Evolutionary conservation across 53 echinoderm and acorn worm genomes (phyloP), one percentile per base, ranked within the genome.

Genomic region (Paracentrotus lividus): DNA sequence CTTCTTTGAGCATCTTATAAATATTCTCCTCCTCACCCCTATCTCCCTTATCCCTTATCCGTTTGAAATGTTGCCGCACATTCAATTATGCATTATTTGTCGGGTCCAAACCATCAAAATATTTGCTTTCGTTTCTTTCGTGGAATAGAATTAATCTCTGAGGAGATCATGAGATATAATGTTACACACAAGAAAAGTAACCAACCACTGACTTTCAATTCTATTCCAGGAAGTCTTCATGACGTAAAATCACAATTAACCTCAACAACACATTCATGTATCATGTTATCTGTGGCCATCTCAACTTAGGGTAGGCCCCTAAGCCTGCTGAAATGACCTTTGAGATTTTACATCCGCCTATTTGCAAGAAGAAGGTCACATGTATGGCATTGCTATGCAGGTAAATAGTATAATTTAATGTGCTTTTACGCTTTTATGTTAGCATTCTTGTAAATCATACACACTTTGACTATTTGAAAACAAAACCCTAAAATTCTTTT

Each of bases 121-220:
- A 34, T 72, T 72, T 38, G 72, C 72, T 33, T 72, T 72, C 26
- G 38, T 16, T n/a, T 72, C 38, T 72, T 72, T 38, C 72, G 8
- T 36, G 4, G 72, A 33, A 72, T 18, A 13, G 72, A 34, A 72
- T 0, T 72, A 38, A 34, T 72, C 34, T 15, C 72, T 36, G 34
- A 66, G 33, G 67, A 31, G 8, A 9, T 31, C 67, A 66, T 32
- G 67, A n/a, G 32, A 14, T 66, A 66, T 66, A 21, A 66, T 4
- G 14, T 67, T n/a, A 32, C 67, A 72, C 38, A 38, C 72, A 72
- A 7, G 72, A 72, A 72, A 72, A 36, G 72, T 38, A 72, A 72
- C 5, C 7, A 64, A 5, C 34, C 31, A 7, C 31, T 7, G 67
- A 32, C 5, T 67, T 67, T 67, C 10, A 31, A 67, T 31, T 31